Base-by-base conservation (phyloP, 1,140 invertebrate species). In the Pemphigus obesinymphae region DNA sequence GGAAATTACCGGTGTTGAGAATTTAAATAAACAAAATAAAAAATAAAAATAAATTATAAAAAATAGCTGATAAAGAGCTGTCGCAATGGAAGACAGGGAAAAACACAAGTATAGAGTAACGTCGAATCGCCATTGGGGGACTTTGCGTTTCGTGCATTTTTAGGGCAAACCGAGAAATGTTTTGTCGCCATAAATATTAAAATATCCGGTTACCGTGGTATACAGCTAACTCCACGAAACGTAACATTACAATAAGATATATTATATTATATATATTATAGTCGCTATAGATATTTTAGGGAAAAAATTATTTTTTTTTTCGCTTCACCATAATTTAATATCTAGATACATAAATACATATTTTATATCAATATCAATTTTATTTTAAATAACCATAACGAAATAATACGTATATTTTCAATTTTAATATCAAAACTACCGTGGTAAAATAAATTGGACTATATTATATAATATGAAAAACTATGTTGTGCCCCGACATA, bases 1-100 rank as follows among this genome's bases (percentile, higher is more conserved):
- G 73, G 73, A 76, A 76, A 76, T 76, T 76, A 76, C 73, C 13
- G 48, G 50, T 55, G 43, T 53, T 50, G 26, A 76, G 50, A 76
- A 76, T 76, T 76, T 76, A 55, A 76, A 76, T 76, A 76, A 76
- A 76, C 31, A 76, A 76, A 76, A 37, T 8, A 5, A 37, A 66
- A 48, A 45, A 40, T n/a, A 68, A 40, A 29, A 73, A 40, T 29
- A 73, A 48, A 45, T 26, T 72, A 17, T 31, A 72, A 72, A 72
- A 45, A 17, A 73, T 48, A 50, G 17, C 43, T 15, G 10, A 68
- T 68, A 68, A 40, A n/a, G 23, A 40, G 34, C 63, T 40, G 63
- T 68, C 10, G n/a, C 23, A 37, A 70, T n/a, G 37, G 37, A 23
- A 43, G n/a, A 66, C n/a, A n/a, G n/a, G 43, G 50, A 68, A 70